Percentiles rank a stretch among this genome's conserved stretches.
Conservation (phyloP, 2,888 invertebrate species). For the Drosophila testacea region DNA sequence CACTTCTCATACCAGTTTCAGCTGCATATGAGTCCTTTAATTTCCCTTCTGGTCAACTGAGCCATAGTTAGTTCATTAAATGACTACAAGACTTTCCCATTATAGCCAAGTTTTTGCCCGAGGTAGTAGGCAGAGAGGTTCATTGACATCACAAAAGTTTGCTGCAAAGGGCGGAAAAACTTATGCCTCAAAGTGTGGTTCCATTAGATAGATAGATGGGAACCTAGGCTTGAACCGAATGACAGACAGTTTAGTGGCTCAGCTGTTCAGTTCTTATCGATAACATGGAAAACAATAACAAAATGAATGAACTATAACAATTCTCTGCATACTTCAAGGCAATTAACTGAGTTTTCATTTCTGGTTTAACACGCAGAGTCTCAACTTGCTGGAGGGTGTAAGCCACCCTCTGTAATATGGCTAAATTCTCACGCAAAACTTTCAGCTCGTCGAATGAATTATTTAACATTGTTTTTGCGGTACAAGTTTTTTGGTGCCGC, state of each 20-base stretch:
- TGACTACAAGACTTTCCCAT: constrained; percentile 61
- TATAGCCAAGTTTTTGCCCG: constrained; percentile 27
- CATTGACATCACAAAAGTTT: constrained; percentile 60
- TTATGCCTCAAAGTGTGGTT: constrained; percentile 14
- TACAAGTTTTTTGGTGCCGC: constrained; percentile 34
- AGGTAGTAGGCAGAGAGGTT: constrained; percentile 37
- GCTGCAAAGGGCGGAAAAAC: constrained; percentile 15
- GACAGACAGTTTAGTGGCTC: constrained; percentile 22
- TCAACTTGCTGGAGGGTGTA: not conserved
- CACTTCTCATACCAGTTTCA: not conserved
- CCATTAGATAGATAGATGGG: constrained; percentile 19
- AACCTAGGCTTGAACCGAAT: constrained; percentile 3
- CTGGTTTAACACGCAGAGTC: constrained; percentile 70
- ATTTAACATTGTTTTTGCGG: constrained; percentile 70
- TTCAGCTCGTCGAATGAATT: constrained; percentile 69
- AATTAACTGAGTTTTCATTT: constrained; percentile 75
- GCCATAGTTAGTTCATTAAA: constrained; percentile 34
- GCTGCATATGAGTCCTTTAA: not conserved
- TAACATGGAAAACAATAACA: constrained; percentile 36
- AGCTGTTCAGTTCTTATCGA: constrained; percentile 53
- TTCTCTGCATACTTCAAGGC: constrained; percentile 73
- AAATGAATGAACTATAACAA: constrained; percentile 38
- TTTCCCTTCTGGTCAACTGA: not conserved
- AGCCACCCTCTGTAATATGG: constrained; percentile 64
- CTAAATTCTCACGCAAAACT: constrained; percentile 76